Conservation (phyloP, 2,113 vertebrate species). For the Leucopsar rothschildi region DNA sequence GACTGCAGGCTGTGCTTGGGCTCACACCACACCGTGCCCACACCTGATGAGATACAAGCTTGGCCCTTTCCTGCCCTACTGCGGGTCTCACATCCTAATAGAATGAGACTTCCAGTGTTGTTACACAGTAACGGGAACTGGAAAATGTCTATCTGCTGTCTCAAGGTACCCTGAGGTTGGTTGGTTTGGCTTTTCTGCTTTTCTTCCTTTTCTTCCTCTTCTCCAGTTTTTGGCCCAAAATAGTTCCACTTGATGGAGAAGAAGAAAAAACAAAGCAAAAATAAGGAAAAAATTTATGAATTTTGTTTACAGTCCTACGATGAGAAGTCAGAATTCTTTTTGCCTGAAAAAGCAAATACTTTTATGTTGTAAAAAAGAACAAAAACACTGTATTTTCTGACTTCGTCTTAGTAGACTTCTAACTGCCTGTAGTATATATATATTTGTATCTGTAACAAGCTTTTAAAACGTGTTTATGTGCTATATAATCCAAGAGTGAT, state of each 20-base stretch:
- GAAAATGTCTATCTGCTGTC: accelerated
- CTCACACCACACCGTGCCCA: neutral
- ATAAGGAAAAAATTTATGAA: neutral
- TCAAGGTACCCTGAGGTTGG: accelerated
- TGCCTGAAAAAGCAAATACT: neutral
- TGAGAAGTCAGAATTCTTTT: neutral
- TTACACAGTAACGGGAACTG: neutral
- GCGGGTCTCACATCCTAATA: accelerated
- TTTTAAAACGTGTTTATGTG: neutral
- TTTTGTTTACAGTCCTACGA: neutral
- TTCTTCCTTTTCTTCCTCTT: accelerated
- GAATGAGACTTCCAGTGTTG: no score
- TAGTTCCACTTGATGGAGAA: neutral
- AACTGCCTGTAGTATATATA: neutral
- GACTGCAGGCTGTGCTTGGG: neutral
- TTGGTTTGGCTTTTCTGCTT: neutral
- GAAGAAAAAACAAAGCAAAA: no score
- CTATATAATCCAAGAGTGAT: neutral
- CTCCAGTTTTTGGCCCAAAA: neutral
- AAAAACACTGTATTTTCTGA: neutral
- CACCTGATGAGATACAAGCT: accelerated
- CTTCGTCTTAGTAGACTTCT: neutral
- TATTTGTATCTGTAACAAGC: neutral
- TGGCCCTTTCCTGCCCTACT: accelerated
- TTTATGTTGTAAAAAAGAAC: neutral